These are phyloP conservation scores for Stenchaetothrips biformis DNA, from an alignment of 2,888 invertebrate genomes.

Conservation along the genomic window DNA sequence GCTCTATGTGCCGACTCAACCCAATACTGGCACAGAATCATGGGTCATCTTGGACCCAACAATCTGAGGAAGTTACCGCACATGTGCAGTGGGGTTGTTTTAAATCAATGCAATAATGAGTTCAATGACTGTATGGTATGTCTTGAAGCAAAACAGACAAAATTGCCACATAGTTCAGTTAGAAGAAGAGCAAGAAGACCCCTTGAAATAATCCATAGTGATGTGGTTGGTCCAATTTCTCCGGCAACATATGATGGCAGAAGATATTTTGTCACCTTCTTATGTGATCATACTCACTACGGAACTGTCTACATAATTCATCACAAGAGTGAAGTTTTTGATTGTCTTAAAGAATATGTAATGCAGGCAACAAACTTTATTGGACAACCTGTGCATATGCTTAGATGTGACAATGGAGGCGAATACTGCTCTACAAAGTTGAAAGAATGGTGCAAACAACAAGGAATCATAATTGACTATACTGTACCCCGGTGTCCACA, in stretches of 20 bases:
- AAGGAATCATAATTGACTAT: constrained; percentile 28
- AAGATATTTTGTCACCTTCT: constrained; percentile 32
- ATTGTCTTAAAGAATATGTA: constrained; percentile 22
- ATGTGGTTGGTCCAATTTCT: constrained; percentile 33
- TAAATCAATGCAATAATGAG: background rate
- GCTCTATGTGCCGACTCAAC: too few species aligned
- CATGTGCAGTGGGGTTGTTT: background rate
- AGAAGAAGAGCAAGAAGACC: constrained; percentile 30
- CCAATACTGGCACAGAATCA: background rate
- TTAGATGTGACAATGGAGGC: constrained; percentile 33
- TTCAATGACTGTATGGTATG: constrained; percentile 29
- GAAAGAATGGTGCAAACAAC: constrained; percentile 27
- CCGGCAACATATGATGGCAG: constrained; percentile 31
- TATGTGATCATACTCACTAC: constrained; percentile 31
- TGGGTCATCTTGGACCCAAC: background rate
- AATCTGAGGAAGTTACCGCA: background rate
- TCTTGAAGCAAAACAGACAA: constrained; percentile 33
- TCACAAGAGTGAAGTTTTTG: constrained; percentile 28
- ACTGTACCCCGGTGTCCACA: background rate
- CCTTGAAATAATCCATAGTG: constrained; percentile 32
- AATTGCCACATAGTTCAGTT: constrained; percentile 31
- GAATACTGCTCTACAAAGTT: constrained; percentile 31
- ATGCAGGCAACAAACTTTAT: too few species aligned
- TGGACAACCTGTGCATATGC: too few species aligned
- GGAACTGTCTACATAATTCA: constrained; percentile 29